phyloP scores from a whole-genome alignment of 2,113 vertebrate species.

The Macrotus californicus region DNA sequence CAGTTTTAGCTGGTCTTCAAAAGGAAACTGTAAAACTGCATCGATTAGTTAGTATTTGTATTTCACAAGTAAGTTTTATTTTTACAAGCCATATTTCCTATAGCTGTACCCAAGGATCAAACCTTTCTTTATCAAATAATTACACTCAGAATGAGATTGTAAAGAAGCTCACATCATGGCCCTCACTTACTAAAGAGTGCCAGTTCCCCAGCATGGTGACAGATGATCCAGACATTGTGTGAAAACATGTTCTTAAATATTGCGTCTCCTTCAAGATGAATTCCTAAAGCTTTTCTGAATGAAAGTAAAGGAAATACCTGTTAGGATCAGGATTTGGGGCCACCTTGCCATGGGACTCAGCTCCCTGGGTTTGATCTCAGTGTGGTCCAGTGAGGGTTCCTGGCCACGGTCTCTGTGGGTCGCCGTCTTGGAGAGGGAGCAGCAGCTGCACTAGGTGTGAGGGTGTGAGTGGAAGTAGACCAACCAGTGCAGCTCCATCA shows the following conservation, averaged over 20 bases:
- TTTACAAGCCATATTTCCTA: background rate
- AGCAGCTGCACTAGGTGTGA: background rate
- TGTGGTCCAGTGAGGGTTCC: background rate
- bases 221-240: background rate
- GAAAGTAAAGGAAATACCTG: background rate
- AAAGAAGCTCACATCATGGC: background rate
- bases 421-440: background rate
- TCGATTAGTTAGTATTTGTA: background rate
- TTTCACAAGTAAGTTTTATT: conserved; percentile 18
- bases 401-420: background rate
- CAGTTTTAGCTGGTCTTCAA: background rate
- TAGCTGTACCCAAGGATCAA: conserved; percentile 3
- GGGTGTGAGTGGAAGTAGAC: background rate
- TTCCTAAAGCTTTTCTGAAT: background rate
- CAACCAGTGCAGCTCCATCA: background rate
- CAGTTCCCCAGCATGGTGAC: background rate
- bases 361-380: background rate
- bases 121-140: background rate
- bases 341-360: background rate
- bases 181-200: background rate
- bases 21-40: background rate
- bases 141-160: background rate
- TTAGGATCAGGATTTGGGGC: conserved; percentile 4
- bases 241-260: conserved; percentile 2
- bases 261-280: background rate